These are phyloP conservation scores for Tachystola acroxantha DNA, from an alignment of 2,888 invertebrate species.

Conservation along the genomic window DNA sequence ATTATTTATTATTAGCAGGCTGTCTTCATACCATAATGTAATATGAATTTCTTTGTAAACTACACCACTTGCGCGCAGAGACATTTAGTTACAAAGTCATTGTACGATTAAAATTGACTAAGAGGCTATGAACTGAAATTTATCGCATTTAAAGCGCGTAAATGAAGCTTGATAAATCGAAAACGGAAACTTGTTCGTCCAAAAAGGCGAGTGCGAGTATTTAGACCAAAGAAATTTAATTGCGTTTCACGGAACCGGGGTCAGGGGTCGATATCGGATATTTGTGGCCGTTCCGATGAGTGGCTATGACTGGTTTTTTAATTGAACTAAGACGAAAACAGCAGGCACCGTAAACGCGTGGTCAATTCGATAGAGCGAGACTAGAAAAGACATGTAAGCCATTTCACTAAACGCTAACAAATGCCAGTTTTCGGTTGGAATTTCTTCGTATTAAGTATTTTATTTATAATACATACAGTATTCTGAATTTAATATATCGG, in stretches of 20 bases:
- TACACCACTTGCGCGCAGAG: too few species aligned
- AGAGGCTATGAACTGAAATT: too few species aligned
- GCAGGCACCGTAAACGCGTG: slow-evolving; percentile 14
- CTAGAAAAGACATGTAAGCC: neutral
- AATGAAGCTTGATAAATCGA: slow-evolving; percentile 28
- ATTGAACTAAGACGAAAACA: slow-evolving; percentile 31
- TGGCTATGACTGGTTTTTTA: slow-evolving; percentile 45
- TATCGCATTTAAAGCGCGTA: slow-evolving; percentile 13
- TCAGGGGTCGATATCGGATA: slow-evolving; percentile 47
- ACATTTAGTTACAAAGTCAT: too few species aligned
- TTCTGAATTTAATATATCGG: too few species aligned
- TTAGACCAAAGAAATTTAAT: slow-evolving; percentile 58
- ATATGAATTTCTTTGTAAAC: too few species aligned
- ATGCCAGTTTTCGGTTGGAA: too few species aligned
- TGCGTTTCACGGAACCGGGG: slow-evolving; percentile 47
- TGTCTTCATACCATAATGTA: too few species aligned
- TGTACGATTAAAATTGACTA: too few species aligned
- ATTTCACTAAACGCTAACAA: too few species aligned
- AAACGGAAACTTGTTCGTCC: slow-evolving; percentile 30
- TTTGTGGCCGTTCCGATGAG: slow-evolving; percentile 42
- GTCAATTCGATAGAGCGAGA: neutral
- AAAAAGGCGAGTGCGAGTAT: slow-evolving; percentile 29
- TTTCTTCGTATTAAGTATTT: too few species aligned
- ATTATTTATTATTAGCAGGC: too few species aligned
- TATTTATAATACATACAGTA: too few species aligned